A percentile compares a stretch with the other conserved stretches of the same genome.
phyloP scores from a whole-genome alignment of 2,888 invertebrate species.

The Suillia variegata region DNA sequence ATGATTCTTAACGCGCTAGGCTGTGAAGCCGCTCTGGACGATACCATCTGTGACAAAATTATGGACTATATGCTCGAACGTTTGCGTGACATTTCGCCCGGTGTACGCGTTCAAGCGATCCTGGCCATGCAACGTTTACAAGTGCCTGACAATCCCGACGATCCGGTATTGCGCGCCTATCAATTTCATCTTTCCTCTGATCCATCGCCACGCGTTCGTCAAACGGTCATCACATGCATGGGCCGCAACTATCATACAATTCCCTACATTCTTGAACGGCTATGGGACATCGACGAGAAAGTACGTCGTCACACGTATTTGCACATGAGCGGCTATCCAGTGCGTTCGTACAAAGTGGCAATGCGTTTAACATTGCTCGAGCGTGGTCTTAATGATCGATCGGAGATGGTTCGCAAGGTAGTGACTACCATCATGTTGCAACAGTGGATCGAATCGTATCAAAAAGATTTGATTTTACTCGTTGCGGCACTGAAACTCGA shows the following conservation, averaged over 20 bases:
- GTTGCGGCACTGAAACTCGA: slow-evolving; percentile 78
- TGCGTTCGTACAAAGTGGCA: slow-evolving; percentile 66
- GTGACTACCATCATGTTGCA: slow-evolving; percentile 67
- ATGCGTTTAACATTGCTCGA: slow-evolving; percentile 69
- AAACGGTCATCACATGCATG: slow-evolving; percentile 73
- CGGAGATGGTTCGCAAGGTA: slow-evolving; percentile 62
- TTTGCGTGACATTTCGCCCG: slow-evolving; percentile 74
- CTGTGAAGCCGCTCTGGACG: slow-evolving; percentile 77
- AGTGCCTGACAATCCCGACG: slow-evolving; percentile 75
- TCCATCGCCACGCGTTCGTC: slow-evolving; percentile 75
- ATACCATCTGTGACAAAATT: slow-evolving; percentile 75
- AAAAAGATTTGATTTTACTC: slow-evolving; percentile 74
- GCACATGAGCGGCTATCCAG: slow-evolving; percentile 62
- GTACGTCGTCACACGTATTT: slow-evolving; percentile 67
- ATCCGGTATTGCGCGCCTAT: slow-evolving; percentile 76
- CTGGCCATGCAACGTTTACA: slow-evolving; percentile 80
- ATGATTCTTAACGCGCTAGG: slow-evolving; percentile 76
- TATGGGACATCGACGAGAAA: slow-evolving; percentile 77
- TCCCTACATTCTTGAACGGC: slow-evolving; percentile 71
- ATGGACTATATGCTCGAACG: slow-evolving; percentile 72
- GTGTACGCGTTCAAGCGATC: slow-evolving; percentile 80
- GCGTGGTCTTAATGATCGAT: slow-evolving; percentile 69
- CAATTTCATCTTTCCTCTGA: slow-evolving; percentile 75
- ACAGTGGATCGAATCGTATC: slow-evolving; percentile 76
- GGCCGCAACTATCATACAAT: slow-evolving; percentile 75